Conservation (phyloP, 2,113 vertebrate species). For the Odocoileus virginianus region DNA sequence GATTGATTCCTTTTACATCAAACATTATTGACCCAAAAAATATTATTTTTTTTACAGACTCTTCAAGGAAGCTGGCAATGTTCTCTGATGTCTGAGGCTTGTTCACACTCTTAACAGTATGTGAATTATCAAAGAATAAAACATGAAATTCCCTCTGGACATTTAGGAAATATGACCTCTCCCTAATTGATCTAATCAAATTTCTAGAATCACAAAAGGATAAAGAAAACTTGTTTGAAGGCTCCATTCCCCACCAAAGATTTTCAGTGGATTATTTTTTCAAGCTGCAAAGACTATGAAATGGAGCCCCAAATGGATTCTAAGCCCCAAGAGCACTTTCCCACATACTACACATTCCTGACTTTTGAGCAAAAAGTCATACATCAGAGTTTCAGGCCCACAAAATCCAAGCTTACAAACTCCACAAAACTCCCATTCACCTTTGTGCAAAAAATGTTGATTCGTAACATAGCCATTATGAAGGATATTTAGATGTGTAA, state of each 20-base stretch:
- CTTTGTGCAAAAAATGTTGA: neutral
- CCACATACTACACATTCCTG: constrained; percentile 47
- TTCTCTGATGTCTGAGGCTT: neutral
- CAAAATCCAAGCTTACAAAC: neutral
- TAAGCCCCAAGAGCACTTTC: constrained; percentile 26
- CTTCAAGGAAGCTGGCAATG: neutral
- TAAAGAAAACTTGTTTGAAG: constrained; percentile 49
- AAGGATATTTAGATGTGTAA: neutral
- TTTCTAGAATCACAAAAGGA: constrained; percentile 37
- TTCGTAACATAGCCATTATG: neutral
- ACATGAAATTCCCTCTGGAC: constrained; percentile 13
- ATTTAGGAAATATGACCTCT: constrained; percentile 23
- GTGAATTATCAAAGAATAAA: constrained; percentile 36
- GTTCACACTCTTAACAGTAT: constrained; percentile 26
- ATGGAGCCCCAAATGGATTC: constrained; percentile 29
- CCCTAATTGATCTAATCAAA: constrained; percentile 35
- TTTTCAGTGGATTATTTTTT: constrained; percentile 50
- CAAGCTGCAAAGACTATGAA: constrained; percentile 46
- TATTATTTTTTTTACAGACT: neutral
- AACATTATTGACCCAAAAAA: neutral
- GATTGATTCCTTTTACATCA: neutral
- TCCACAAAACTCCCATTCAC: neutral
- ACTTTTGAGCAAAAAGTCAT: neutral
- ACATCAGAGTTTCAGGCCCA: neutral
- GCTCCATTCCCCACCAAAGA: constrained; percentile 10